Evolutionary conservation across 2,797 vertebrate genomes (phyloP).

Genomic region (Orientallactaga sibirica): DNA sequence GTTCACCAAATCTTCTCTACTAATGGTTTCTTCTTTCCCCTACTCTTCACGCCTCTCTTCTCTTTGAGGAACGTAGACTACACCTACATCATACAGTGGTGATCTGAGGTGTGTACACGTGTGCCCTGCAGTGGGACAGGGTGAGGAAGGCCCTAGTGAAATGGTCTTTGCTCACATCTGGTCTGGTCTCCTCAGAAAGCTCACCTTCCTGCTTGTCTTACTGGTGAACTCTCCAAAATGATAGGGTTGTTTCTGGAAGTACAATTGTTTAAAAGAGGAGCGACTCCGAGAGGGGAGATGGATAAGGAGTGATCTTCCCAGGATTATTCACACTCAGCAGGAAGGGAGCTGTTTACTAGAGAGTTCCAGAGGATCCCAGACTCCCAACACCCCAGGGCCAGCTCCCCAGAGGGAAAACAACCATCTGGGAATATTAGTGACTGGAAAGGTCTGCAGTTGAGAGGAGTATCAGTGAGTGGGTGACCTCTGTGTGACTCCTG

Average conservation of each 20-base stretch:
- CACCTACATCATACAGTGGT: rapidly evolving
- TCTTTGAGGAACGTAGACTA: neutral
- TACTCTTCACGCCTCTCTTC: neutral
- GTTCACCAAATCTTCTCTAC: neutral
- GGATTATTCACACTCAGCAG: neutral
- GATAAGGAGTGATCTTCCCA: neutral
- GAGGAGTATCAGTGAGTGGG: constrained; percentile 52
- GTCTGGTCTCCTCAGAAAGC: rapidly evolving
- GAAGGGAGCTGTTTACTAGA: neutral
- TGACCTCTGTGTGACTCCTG: constrained; percentile 75
- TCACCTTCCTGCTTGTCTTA: neutral
- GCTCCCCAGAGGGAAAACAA: neutral
- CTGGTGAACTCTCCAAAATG: neutral
- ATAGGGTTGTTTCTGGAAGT: neutral
- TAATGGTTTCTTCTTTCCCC: neutral
- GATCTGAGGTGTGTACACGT: neutral
- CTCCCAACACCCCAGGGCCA: neutral
- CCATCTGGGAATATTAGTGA: neutral
- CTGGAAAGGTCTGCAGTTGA: neutral
- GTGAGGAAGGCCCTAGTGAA: too few species aligned
- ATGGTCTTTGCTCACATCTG: neutral
- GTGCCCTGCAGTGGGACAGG: neutral
- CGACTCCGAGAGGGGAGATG: neutral
- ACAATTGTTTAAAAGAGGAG: neutral
- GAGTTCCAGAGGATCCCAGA: neutral